Percentiles rank a stretch among this genome's conserved stretches.
phyloP scores from a whole-genome alignment of 1,140 invertebrate genomes.

The Zaprionus davidi region DNA sequence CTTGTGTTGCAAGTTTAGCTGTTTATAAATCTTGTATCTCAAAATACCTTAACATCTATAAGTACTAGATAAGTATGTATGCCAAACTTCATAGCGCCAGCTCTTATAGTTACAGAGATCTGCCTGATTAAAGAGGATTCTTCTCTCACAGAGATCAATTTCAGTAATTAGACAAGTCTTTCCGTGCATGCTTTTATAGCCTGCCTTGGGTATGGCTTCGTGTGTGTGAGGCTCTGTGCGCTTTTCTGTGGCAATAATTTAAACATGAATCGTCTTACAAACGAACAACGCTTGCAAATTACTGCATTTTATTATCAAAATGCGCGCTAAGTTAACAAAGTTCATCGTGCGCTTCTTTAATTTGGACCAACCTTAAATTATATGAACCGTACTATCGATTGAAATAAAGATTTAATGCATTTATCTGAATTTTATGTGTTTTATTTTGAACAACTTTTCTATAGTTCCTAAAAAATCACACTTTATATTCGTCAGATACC shows the following conservation, averaged over 20 bases:
- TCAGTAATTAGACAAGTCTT: not conserved
- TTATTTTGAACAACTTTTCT: no score
- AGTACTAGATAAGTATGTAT: fast-evolving
- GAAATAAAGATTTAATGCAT: no score
- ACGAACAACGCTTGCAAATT: no score
- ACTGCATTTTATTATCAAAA: no score
- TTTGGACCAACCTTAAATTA: no score
- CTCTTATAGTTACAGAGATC: not conserved
- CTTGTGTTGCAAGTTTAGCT: no score
- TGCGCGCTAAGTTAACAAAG: no score
- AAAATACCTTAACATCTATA: not conserved
- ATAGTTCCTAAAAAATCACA: no score
- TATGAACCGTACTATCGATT: no score
- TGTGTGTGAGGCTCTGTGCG: not conserved
- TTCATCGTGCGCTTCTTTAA: no score
- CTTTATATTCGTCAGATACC: not conserved
- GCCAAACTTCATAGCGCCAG: not conserved
- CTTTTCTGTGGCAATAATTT: not conserved
- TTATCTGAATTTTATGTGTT: no score
- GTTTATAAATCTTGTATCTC: not conserved
- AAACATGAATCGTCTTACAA: no score
- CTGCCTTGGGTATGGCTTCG: not conserved
- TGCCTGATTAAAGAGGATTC: not conserved
- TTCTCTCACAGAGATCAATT: not conserved
- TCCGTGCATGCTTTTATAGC: not conserved